Base-by-base conservation (phyloP, 2,797 vertebrate species). In the Sebastolobus altivelis region DNA sequence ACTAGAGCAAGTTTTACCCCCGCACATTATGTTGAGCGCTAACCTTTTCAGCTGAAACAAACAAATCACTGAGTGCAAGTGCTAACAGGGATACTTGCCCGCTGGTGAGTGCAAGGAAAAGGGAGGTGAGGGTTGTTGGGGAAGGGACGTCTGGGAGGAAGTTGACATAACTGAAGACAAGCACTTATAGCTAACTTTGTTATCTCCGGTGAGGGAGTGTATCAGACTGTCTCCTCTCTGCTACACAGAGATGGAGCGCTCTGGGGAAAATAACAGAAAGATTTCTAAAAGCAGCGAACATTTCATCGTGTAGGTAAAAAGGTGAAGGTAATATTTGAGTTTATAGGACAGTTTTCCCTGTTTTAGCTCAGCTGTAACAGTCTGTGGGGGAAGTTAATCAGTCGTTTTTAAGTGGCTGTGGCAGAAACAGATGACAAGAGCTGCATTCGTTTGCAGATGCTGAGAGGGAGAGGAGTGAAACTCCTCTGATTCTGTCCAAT, bases 1-100 rank as follows among this genome's bases (percentile, higher is more conserved):
- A 88, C 81, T 40, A 80, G 82, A 77, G 61, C 65, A 43, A 78
- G 86, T 90, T 91, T 89, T 91, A 88, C 82, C 83, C 79, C 79
- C 77, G 66, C 69, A 27, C 82, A 79, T 92, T 76, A 74, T 83
- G 83, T 82, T 9, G 56, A 88, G 84, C 85, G 56, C 84, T 93
- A 94, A 95, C 90, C 92, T 94, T 91, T 93, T 80, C 75, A 88
- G 80, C 85, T 72, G 81, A 93, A 90, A 87, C 91, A 93, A 92
- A 95, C 92, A 93, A 91, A 93, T 92, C 87, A 88, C 81, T 78
- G 87, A 86, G 81, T 31, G 62, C 43, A 59, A 65, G 76, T 40
- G 76, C 89, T 89, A 92, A 93, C 83, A 52, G 81, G 85, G 87
- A 73, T 84, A 69, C 76, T 77, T 67, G 66, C 80, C 77, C 12